Evolutionary conservation across 2,797 vertebrate genomes (phyloP).

Genomic region (Nannoperca obscura): DNA sequence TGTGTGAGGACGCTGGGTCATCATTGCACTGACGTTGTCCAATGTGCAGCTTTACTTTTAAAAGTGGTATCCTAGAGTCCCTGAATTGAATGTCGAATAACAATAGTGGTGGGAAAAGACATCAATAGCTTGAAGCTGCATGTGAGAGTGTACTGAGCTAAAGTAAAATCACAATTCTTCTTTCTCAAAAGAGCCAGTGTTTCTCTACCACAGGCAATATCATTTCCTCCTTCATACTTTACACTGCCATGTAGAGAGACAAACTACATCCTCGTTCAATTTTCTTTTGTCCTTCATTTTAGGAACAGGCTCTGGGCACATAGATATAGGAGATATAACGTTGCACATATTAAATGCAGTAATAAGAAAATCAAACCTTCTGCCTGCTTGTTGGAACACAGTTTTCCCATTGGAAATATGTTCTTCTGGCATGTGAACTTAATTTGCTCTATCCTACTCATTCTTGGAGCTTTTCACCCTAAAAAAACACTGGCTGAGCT

Average conservation of each 20-base stretch:
- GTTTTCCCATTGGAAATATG: constrained; percentile 20
- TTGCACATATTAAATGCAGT: constrained; percentile 23
- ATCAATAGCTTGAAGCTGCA: constrained; percentile 67
- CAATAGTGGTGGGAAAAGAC: constrained; percentile 56
- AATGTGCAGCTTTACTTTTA: constrained; percentile 39
- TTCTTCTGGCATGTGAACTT: constrained; percentile 16
- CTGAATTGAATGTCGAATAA: constrained; percentile 55
- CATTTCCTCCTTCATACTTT: constrained; percentile 53
- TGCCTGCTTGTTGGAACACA: background rate
- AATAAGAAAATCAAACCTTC: constrained; percentile 36
- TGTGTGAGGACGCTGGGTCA: constrained; percentile 23
- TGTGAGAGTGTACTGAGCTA: constrained; percentile 54
- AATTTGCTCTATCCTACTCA: constrained; percentile 8
- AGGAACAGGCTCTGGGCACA: constrained; percentile 18
- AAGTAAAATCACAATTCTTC: constrained; percentile 70
- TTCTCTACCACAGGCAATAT: constrained; percentile 61
- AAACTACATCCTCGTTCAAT: constrained; percentile 37
- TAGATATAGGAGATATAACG: constrained; percentile 19
- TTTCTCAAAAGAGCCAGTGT: constrained; percentile 62
- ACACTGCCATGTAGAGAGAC: constrained; percentile 37
- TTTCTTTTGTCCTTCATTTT: constrained; percentile 58
- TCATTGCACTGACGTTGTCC: constrained; percentile 21
- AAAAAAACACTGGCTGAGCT: background rate
- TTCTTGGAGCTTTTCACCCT: background rate
- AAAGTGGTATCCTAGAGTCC: constrained; percentile 37